Evolutionary conservation across 2,797 vertebrate genomes (phyloP), one percentile per base, ranked within the genome.

Genomic region (Leptoclinus maculatus): DNA sequence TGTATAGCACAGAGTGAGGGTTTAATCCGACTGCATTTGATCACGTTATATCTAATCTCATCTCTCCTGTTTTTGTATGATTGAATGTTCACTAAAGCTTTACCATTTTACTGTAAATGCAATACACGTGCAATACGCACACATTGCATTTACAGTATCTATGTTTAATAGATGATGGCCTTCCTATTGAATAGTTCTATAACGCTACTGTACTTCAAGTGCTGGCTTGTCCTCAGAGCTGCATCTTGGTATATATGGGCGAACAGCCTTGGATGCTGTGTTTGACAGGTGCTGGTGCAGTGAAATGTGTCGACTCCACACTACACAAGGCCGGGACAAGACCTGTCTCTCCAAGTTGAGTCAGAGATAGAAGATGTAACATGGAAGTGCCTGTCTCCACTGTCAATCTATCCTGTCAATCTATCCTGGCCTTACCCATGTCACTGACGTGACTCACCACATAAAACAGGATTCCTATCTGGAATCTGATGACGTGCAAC

Each of bases 341-440:
- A 59, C 56, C 78, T 63, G 83, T 89, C 87, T 87, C 66, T 78
- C 79, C 54, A 76, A 62, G 83, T 82, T 74, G 71, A 86, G 81
- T 79, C 80, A 63, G 47, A 64, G 53, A 86, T 64, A 38, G 86
- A 78, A 80, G 85, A 79, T 47, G 36, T 71, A 87, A 85, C 85
- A 84, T 62, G 91, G 87, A 90, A 89, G 83, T 34, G 83, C n/a
- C 84, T 84, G 81, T 90, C 88, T 88, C 74, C 56, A 41, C 79
- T 88, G 88, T 90, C 90, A 89, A 71, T 84, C 86, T 74, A 17
- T 39, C 75, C 82, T 88, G 86, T 90, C 89, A 89, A 65, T 87
- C 76, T 76, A 56, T 67, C 72, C 62, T 43, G n/a, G 74, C 65
- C 67, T 76, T 53, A 59, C 11, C 69, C 66, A 57, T 38, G 38